Percentiles rank a stretch among this genome's conserved stretches.
phyloP scores from a whole-genome alignment of 1,140 invertebrate genomes.

The Pseudomyrmex flavicornis region DNA sequence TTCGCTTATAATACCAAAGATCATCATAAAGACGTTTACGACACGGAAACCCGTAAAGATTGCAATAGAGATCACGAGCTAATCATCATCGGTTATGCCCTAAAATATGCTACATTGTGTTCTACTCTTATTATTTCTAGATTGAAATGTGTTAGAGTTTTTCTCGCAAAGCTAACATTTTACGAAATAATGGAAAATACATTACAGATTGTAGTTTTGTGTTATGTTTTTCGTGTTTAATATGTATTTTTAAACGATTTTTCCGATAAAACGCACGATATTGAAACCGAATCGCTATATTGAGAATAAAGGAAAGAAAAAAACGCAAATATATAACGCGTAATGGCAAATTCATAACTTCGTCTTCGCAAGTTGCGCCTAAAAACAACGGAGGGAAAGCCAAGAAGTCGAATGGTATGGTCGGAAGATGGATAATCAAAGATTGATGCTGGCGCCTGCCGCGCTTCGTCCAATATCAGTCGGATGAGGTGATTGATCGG shows the following conservation, averaged over 20 bases:
- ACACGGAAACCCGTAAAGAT: conserved; percentile 13
- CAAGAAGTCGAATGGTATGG: conserved; percentile 36
- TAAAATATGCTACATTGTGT: conserved; percentile 41
- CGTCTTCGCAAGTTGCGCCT: conserved; percentile 1
- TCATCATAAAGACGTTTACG: conserved; percentile 21
- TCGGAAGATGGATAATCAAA: conserved; percentile 71
- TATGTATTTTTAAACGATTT: too few relatives aligned
- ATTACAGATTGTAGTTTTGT: too few relatives aligned
- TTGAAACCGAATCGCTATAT: not conserved
- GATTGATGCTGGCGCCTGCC: conserved; percentile 69
- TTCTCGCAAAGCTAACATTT: not conserved
- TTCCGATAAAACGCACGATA: too few relatives aligned
- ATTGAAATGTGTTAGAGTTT: not conserved
- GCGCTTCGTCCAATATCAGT: conserved; percentile 72
- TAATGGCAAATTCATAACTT: conserved; percentile 43
- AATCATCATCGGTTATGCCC: conserved; percentile 12
- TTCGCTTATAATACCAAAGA: conserved; percentile 13
- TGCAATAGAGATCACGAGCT: conserved; percentile 27
- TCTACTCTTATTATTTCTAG: not conserved
- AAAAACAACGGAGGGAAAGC: conserved; percentile 42
- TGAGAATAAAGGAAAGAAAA: not conserved
- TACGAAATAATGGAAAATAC: too few relatives aligned
- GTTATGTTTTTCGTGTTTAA: too few relatives aligned
- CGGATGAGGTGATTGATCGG: conserved; percentile 72
- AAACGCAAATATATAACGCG: not conserved